Evolutionary conservation across 1,140 invertebrate species (phyloP).

Genomic region (Brachionus rubens): DNA sequence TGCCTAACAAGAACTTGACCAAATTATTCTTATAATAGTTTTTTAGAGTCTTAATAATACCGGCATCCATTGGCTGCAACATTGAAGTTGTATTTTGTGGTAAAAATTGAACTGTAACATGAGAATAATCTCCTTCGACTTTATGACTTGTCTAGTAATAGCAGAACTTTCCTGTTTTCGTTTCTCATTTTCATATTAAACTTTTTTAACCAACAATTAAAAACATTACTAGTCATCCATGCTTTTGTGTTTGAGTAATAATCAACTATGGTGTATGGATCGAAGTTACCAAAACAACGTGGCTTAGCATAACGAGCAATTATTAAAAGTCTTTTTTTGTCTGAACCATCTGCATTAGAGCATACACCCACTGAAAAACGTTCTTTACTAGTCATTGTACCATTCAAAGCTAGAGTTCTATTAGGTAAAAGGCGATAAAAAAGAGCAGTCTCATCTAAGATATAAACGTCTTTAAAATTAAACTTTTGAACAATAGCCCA

Average conservation of each 20-base stretch:
- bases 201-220: conserved; percentile 47
- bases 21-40: conserved; percentile 31
- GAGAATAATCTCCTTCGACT: background rate
- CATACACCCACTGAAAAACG: no score
- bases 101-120: conserved; percentile 47
- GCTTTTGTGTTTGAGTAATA: conserved; percentile 46
- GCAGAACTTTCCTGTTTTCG: conserved; percentile 22
- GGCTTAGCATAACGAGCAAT: background rate
- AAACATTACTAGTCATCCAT: conserved; percentile 48
- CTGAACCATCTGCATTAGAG: no score
- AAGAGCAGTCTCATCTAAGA: no score
- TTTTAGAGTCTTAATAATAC: conserved; percentile 48
- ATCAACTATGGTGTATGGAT: background rate
- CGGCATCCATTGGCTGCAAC: conserved; percentile 49
- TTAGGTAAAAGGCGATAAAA: no score
- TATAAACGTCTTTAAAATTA: no score
- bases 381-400: no score
- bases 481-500: no score
- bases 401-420: no score
- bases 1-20: background rate
- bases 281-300: background rate
- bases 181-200: conserved; percentile 38
- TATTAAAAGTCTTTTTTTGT: no score
- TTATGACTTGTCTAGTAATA: conserved; percentile 47
- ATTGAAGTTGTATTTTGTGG: conserved; percentile 48